Evolutionary conservation across 2,113 vertebrate genomes (phyloP).

Genomic region (Coregonus clupeaformis): DNA sequence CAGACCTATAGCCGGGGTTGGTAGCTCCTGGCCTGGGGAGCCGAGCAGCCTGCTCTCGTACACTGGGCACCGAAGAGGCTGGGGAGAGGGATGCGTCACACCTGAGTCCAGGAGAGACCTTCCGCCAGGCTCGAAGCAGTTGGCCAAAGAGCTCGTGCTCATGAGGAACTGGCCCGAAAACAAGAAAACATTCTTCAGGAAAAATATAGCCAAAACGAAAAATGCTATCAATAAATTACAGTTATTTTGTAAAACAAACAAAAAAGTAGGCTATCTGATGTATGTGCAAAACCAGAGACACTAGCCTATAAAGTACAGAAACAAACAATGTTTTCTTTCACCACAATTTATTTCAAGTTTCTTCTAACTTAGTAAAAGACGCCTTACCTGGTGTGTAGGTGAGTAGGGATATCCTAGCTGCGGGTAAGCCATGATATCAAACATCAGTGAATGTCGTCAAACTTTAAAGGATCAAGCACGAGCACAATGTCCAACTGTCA

Average conservation of each 20-base stretch:
- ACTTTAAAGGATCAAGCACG: conserved; percentile 2
- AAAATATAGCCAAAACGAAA: not conserved
- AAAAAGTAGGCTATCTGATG: not conserved
- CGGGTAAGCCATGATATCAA: conserved; percentile 89
- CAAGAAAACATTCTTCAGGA: not conserved
- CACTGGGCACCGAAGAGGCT: conserved; percentile 84
- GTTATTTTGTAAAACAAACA: not conserved
- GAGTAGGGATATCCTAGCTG: conserved; percentile 96
- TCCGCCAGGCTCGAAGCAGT: conserved; percentile 84
- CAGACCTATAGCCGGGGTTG: conserved; percentile 81
- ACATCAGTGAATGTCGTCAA: not conserved
- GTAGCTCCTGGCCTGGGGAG: conserved; percentile 86
- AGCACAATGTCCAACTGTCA: conserved; percentile 16
- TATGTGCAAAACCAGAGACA: too few species aligned
- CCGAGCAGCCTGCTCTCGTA: conserved; percentile 87
- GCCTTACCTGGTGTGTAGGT: conserved; percentile 90
- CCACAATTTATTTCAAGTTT: conserved; percentile 22
- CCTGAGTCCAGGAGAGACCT: conserved; percentile 76
- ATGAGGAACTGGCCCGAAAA: conserved; percentile 83
- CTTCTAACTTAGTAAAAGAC: conserved; percentile 1
- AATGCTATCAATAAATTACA: not conserved
- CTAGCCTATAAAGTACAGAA: too few species aligned
- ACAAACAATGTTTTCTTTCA: not conserved
- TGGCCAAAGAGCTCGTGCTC: conserved; percentile 83
- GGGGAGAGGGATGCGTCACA: conserved; percentile 75